A percentile compares a stretch with the other conserved stretches of the same genome.
phyloP scores from a whole-genome alignment of 2,888 invertebrate species.

The Lissocephala sabroskyi region DNA sequence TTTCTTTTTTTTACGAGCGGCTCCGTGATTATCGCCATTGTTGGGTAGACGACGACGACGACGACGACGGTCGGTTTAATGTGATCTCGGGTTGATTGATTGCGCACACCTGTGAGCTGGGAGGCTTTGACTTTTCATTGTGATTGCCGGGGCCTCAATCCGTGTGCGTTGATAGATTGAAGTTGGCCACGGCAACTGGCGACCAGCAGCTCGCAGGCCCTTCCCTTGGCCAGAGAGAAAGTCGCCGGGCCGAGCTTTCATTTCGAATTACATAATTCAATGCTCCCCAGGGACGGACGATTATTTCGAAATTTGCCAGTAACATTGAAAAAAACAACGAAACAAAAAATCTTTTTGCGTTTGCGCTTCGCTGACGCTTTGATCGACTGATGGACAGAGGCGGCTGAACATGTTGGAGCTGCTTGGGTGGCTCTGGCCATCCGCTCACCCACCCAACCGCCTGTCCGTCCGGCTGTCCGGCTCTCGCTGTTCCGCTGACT shows the following conservation, averaged over 20 bases:
- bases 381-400: constrained; percentile 39
- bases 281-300: too few species aligned
- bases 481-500: constrained; percentile 29
- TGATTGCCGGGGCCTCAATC: not conserved
- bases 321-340: constrained; percentile 3
- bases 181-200: too few species aligned
- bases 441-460: constrained; percentile 32
- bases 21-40: constrained; percentile 50
- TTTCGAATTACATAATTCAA: too few species aligned
- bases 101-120: constrained; percentile 51
- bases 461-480: not conserved
- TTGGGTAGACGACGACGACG: constrained; percentile 11
- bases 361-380: constrained; percentile 47
- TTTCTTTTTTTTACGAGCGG: not conserved
- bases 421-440: constrained; percentile 24
- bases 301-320: not conserved
- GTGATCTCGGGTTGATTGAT: constrained; percentile 63
- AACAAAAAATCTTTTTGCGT: constrained; percentile 16
- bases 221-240: too few species aligned
- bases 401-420: constrained; percentile 49
- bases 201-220: too few species aligned
- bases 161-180: constrained; percentile 32
- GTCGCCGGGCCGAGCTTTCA: too few species aligned
- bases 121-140: not conserved
- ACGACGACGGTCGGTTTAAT: constrained; percentile 50